Percentiles rank a stretch among this genome's conserved stretches.
These are phyloP conservation scores for Chrysomallon squamiferum DNA, from an alignment of 1,140 invertebrate species.

Conservation along the genomic window DNA sequence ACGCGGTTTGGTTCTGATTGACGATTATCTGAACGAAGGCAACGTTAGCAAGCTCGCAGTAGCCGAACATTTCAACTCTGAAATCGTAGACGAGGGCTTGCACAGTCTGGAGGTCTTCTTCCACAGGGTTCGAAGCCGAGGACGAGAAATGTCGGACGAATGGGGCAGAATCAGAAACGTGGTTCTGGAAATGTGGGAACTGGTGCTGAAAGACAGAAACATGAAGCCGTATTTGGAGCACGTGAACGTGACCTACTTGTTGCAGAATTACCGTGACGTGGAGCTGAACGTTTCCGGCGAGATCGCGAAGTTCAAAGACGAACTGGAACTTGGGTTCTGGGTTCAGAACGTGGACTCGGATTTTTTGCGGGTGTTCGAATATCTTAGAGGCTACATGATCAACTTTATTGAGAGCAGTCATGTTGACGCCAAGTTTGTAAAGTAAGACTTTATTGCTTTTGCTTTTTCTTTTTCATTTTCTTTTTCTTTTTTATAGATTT, in stretches of 20 bases:
- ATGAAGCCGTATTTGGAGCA: background rate
- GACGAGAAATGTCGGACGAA: conserved; percentile 14
- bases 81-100: conserved; percentile 5
- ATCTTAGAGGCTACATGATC: conserved; percentile 5
- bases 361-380: conserved; percentile 10
- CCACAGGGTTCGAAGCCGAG: conserved; percentile 14
- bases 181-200: conserved; percentile 4
- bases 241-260: background rate
- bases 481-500: too few relatives aligned
- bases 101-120: conserved; percentile 21
- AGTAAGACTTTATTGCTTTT: conserved; percentile 9
- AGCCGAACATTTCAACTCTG: conserved; percentile 8
- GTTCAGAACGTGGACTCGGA: conserved; percentile 16
- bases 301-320: conserved; percentile 2
- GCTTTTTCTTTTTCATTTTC: too few relatives aligned
- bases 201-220: conserved; percentile 11
- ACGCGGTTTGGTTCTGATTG: background rate
- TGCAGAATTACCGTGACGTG: background rate
- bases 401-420: conserved; percentile 7
- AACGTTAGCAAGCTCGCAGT: conserved; percentile 10
- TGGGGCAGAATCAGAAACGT: conserved; percentile 11
- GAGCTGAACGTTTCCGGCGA: background rate
- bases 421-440: conserved; percentile 16
- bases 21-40: conserved; percentile 11
- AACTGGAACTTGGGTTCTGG: conserved; percentile 12